phyloP scores from a whole-genome alignment of 2,888 invertebrate genomes.

The Exocentrus adspersus region DNA sequence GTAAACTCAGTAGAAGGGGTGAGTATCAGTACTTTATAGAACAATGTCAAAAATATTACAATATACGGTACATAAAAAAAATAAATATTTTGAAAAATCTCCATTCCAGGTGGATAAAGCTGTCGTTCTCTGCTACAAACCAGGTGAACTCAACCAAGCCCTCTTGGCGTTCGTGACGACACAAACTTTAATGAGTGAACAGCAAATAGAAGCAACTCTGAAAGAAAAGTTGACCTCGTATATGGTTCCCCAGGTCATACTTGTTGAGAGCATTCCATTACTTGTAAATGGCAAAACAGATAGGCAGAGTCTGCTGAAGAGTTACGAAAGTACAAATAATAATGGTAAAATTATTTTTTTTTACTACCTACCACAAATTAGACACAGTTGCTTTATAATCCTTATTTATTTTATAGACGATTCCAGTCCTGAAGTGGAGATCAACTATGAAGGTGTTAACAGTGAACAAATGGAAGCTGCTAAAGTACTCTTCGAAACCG shows the following conservation, averaged over 20 bases:
- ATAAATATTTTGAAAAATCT: too few relatives aligned
- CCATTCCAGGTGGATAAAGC: conserved; percentile 77
- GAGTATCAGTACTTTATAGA: conserved; percentile 27
- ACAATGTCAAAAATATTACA: too few relatives aligned
- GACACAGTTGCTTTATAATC: not conserved
- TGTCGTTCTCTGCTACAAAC: conserved; percentile 81
- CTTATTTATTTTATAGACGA: conserved; percentile 62
- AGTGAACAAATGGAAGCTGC: conserved; percentile 71
- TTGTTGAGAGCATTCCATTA: conserved; percentile 79
- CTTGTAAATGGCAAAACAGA: conserved; percentile 90
- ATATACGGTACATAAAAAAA: too few relatives aligned
- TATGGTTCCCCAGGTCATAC: conserved; percentile 82
- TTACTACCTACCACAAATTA: not conserved
- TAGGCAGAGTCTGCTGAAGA: conserved; percentile 78
- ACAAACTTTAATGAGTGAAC: conserved; percentile 62
- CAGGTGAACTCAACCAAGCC: conserved; percentile 77
- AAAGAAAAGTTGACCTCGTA: conserved; percentile 75
- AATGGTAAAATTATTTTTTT: conserved; percentile 66
- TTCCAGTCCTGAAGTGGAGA: conserved; percentile 68
- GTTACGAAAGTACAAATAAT: conserved; percentile 78
- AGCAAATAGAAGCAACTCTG: conserved; percentile 73
- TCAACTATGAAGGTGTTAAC: conserved; percentile 74
- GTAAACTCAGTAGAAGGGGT: conserved; percentile 70
- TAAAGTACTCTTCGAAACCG: conserved; percentile 76
- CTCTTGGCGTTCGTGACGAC: conserved; percentile 74